Evolutionary conservation across 2,888 invertebrate genomes (phyloP).

Genomic region (Lasioglossum pauxillum): DNA sequence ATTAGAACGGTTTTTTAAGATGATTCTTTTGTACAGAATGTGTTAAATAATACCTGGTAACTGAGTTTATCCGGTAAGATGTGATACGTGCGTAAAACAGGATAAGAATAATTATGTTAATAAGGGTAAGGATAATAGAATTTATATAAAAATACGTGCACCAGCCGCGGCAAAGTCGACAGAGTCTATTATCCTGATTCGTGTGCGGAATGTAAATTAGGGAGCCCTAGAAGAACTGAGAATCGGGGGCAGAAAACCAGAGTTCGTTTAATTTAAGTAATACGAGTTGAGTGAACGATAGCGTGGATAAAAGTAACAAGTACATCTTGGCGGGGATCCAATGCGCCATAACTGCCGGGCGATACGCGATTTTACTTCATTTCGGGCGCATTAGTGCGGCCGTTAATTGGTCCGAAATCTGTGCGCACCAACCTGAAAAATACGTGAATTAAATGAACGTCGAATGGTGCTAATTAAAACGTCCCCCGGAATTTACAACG

Average conservation of each 20-base stretch:
- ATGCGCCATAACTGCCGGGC: constrained; percentile 46
- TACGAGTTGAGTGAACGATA: constrained; percentile 65
- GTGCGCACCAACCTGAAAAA: constrained; percentile 39
- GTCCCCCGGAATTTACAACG: constrained; percentile 43
- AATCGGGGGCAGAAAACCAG: neutral
- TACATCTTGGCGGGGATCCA: constrained; percentile 64
- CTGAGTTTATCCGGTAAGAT: neutral
- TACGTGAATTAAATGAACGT: constrained; percentile 62
- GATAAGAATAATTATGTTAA: neutral
- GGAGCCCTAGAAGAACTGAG: neutral
- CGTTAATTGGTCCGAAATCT: constrained; percentile 63
- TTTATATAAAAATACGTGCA: constrained; percentile 9
- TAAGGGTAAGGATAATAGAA: neutral
- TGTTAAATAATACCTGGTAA: neutral
- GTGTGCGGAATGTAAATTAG: constrained; percentile 20
- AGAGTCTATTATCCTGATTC: constrained; percentile 2
- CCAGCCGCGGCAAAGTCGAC: neutral
- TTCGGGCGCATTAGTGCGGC: constrained; percentile 51
- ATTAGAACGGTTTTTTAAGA: neutral
- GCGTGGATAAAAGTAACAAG: constrained; percentile 59
- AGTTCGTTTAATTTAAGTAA: constrained; percentile 65
- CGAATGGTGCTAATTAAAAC: constrained; percentile 59
- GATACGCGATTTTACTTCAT: constrained; percentile 63
- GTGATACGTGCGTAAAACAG: neutral
- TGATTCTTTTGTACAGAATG: neutral